Percentiles rank a stretch among this genome's conserved stretches.
Evolutionary conservation across 2,797 vertebrate genomes (phyloP).

Genomic region (Oceanodroma leucorhoa): DNA sequence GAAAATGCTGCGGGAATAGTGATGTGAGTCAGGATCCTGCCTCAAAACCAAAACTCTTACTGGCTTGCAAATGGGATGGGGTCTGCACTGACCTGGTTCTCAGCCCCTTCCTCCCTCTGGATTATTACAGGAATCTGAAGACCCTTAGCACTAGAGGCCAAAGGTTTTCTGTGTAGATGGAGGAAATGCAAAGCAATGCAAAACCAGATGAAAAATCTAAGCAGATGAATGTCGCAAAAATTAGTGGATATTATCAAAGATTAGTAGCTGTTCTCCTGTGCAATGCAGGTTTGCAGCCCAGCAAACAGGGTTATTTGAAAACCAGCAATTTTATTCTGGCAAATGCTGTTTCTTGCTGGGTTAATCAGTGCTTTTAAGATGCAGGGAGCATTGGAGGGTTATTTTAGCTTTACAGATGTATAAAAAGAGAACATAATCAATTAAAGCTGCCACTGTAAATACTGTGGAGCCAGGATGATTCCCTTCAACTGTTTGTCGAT

Average conservation of each 20-base stretch:
- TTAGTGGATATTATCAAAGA: neutral
- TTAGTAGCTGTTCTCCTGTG: neutral
- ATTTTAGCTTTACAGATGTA: neutral
- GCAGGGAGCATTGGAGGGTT: neutral
- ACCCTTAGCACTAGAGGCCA: neutral
- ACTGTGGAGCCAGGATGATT: constrained; percentile 8
- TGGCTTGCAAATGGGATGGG: neutral
- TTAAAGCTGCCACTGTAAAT: neutral
- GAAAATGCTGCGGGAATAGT: neutral
- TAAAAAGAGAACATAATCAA: neutral
- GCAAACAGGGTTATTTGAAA: neutral
- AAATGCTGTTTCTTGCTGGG: neutral
- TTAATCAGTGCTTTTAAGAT: neutral
- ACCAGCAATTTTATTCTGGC: neutral
- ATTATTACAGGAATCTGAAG: neutral
- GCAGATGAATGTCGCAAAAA: neutral
- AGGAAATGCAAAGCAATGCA: neutral
- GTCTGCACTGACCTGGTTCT: neutral
- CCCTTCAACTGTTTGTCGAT: constrained; percentile 15
- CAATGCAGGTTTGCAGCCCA: neutral
- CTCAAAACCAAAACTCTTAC: neutral
- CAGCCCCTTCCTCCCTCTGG: neutral
- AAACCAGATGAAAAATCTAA: neutral
- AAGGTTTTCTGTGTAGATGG: neutral
- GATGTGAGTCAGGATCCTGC: neutral